Conservation (phyloP, 2,113 vertebrate genomes). For the Microtus ochrogaster region DNA sequence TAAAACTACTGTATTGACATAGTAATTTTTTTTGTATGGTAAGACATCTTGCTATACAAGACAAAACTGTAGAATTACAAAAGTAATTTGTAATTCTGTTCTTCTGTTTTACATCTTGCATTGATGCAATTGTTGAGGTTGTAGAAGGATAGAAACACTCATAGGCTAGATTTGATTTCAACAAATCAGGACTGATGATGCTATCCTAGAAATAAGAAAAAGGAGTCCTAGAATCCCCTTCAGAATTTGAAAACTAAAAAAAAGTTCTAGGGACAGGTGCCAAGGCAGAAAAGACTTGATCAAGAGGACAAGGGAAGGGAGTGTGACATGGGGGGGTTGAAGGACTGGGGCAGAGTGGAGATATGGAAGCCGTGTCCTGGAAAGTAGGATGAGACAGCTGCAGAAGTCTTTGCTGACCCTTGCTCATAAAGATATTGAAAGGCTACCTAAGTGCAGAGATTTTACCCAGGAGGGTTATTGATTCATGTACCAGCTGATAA, state of each 20-base stretch:
- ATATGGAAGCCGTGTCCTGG: background rate
- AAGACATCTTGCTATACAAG: background rate
- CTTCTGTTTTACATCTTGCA: background rate
- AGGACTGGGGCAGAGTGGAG: fast-evolving
- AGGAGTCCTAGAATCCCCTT: background rate
- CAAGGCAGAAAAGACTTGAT: background rate
- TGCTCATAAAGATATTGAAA: background rate
- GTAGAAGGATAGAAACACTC: background rate
- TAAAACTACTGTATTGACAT: background rate
- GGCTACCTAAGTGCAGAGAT: background rate
- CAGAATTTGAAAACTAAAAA: background rate
- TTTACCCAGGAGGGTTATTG: background rate
- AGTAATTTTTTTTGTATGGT: background rate
- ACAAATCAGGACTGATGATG: background rate
- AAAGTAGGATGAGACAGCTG: background rate
- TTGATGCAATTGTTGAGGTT: background rate
- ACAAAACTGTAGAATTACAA: background rate
- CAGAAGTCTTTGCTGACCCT: background rate
- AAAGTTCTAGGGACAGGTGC: background rate
- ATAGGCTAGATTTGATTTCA: background rate
- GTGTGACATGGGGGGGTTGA: fast-evolving
- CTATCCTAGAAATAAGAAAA: background rate
- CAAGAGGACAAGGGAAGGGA: background rate
- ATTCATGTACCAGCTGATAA: background rate
- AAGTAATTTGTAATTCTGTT: background rate